phyloP scores from a whole-genome alignment of 2,888 invertebrate species.

The Nezara viridula region DNA sequence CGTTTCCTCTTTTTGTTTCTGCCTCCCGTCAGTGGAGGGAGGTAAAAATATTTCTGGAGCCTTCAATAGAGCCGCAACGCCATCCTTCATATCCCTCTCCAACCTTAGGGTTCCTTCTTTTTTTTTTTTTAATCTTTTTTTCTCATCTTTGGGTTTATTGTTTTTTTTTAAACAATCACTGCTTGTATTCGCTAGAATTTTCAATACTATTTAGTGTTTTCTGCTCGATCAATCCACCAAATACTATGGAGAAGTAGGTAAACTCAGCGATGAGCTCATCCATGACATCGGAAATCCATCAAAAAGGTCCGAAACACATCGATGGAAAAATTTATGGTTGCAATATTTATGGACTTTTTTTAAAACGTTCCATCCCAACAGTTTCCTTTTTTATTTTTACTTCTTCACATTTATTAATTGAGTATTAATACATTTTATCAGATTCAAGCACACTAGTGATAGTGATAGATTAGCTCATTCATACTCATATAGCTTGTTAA shows the following conservation, averaged over 20 bases:
- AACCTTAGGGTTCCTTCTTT: not conserved
- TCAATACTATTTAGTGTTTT: not conserved
- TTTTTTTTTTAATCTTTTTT: constrained; percentile 43
- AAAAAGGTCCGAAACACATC: too few species aligned
- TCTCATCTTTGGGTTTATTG: not conserved
- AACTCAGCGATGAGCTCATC: too few species aligned
- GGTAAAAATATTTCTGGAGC: constrained; percentile 48
- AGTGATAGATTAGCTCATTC: too few species aligned
- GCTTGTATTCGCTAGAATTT: not conserved
- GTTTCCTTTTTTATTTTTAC: too few species aligned
- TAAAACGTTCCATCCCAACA: too few species aligned
- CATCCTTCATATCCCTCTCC: constrained; percentile 50
- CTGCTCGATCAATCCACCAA: not conserved
- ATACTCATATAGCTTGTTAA: too few species aligned
- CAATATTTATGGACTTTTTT: too few species aligned
- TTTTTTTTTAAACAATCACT: constrained; percentile 9
- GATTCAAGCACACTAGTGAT: too few species aligned
- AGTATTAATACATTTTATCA: too few species aligned
- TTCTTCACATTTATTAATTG: too few species aligned
- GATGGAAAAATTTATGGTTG: too few species aligned
- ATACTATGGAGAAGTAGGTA: not conserved
- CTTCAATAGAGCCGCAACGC: constrained; percentile 53
- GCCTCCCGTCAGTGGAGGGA: constrained; percentile 29
- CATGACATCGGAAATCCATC: too few species aligned
- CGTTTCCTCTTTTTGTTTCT: constrained; percentile 27